Evolutionary conservation across 2,113 vertebrate species (phyloP), one percentile per base, ranked within the genome.

Genomic region (Progne subis): DNA sequence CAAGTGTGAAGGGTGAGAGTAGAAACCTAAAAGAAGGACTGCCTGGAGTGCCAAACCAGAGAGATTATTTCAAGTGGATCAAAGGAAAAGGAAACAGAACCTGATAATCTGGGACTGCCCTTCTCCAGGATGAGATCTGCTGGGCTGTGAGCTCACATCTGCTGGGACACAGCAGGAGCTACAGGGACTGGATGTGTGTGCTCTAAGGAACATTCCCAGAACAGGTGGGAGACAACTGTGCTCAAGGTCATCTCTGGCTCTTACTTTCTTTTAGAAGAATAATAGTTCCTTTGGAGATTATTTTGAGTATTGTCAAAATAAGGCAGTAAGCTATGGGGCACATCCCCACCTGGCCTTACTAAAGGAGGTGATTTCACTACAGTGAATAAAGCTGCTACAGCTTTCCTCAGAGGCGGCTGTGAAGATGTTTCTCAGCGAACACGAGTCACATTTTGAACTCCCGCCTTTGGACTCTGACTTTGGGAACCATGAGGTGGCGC

Each of bases 401-500:
- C 18, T 79, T 78, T 77, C 41, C 61, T 50, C 37, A 16, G 68
- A n/a, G 57, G 24, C 5, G 4, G 37, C 47, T 71, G 29, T 23
- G 76, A 64, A 49, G 87, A 29, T 43, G 56, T n/a, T 34, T 56
- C 24, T 50, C 4, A 6, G 15, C 0, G 44, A 28, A 31, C 3
- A 1, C 0, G 1, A 49, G 18, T 16, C 44, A 2, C 25, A 5
- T 8, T 2, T 0, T 5, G 28, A 26, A 11, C 8, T 31, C 32
- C 52, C 61, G 8, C 18, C 31, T 25, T 12, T 32, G 21, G 55
- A 8, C 52, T 14, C 17, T 20, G 47, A 31, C 37, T 56, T 55
- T 77, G 70, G 57, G 74, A 88, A 50, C 96, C 97, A 86, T 77
- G 82, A 95, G 96, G 47, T 96, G 97, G 96, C 86, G 81, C 88